Base-by-base conservation (phyloP, 53 echinoderm and acorn worm species). In the Apostichopus leukothele region DNA sequence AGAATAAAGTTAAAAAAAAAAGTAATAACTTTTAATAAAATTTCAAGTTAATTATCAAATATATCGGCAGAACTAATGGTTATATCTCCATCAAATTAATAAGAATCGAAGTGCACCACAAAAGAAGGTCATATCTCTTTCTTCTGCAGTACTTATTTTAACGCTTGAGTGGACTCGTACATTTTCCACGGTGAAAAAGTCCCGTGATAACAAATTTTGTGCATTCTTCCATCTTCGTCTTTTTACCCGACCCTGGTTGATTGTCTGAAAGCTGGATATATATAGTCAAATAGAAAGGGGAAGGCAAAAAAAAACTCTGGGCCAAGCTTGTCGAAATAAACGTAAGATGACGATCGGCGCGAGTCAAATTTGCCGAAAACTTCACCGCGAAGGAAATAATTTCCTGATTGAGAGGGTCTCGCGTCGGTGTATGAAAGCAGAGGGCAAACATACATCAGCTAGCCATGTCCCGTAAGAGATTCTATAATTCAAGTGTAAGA, bases 341-440 rank as follows among this genome's bases (percentile, higher is more conserved):
- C 71, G 19, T 16, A 67, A 54, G 54, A 55, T 19, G n/a, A 55
- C 53, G 13, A 55, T 54, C 54, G n/a, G 23, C 80, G 71, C 71
- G 71, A 54, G 55, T 80, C 80, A 80, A 59, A 80, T 80, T 80
- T 80, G 80, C 80, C 80, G 80, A 80, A 80, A 80, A 80, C 80
- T 80, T 80, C 80, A 80, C 80, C 25, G 80, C 80, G 80, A 80
- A 80, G 18, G 55, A 80, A 54, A 80, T 80, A 80, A 80, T 80
- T 80, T 80, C 80, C 80, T 80, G 80, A 23, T 19, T 54, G 71
- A 68, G 71, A 59, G 80, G 80, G 80, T 52, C 59, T 80, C 19
- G n/a, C 59, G 80, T 80, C 80, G 80, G 80, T 59, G 11, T 54
- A 59, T 80, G 80, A 80, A 80, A 80, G 80, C n/a, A 10, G 21